Conservation (phyloP, 92 coral and sea anemone species). For the Pocillopora grandis region DNA sequence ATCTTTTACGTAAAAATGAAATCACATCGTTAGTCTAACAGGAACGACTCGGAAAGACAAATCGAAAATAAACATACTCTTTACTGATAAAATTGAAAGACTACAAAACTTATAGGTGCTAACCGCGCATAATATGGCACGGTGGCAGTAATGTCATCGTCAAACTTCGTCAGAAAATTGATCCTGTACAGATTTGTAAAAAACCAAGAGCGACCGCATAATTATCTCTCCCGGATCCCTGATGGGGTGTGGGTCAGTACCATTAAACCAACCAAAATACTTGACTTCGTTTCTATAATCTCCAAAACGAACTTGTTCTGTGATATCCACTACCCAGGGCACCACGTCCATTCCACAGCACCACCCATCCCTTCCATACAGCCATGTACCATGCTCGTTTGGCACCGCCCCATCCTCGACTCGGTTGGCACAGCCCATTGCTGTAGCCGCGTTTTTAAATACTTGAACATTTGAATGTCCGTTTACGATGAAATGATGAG, state of each 20-base stretch:
- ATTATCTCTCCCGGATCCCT: conserved; percentile 82
- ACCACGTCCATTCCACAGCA: conserved; percentile 96
- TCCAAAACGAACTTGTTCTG: conserved; percentile 63
- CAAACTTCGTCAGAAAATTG: conserved; percentile 19
- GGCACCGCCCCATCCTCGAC: conserved; percentile 90
- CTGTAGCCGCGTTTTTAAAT: conserved; percentile 93
- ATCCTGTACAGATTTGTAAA: conserved; percentile 79
- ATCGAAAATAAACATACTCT: background rate
- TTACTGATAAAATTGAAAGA: background rate
- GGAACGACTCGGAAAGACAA: too few species aligned
- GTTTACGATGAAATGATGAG: conserved; percentile 90
- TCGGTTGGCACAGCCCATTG: conserved; percentile 94
- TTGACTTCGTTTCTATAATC: conserved; percentile 60
- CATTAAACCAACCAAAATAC: conserved; percentile 91
- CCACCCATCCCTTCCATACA: conserved; percentile 98
- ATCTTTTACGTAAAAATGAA: too few species aligned
- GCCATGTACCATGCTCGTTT: conserved; percentile 98
- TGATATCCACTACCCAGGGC: conserved; percentile 94
- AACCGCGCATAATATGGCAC: background rate
- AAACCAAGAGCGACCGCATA: conserved; percentile 87
- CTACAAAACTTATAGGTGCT: background rate
- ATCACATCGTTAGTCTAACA: too few species aligned
- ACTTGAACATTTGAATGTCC: conserved; percentile 75
- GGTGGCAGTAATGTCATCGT: background rate
- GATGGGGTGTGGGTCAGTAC: conserved; percentile 80